Percentiles rank a stretch among this genome's conserved stretches.
phyloP scores from a whole-genome alignment of 1,140 invertebrate genomes.

The Trichonephila clavipes region DNA sequence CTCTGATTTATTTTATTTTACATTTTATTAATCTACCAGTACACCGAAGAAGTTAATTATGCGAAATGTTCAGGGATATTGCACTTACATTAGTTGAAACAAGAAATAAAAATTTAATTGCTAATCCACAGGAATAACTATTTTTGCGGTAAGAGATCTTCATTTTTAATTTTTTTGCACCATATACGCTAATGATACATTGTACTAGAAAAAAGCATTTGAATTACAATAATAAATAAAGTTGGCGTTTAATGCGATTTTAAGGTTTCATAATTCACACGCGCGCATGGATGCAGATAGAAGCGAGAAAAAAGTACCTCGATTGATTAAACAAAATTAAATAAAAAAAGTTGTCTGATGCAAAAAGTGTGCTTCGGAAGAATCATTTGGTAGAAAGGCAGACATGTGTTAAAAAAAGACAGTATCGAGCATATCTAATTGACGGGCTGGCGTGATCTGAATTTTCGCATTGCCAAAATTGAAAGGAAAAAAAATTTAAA shows the following conservation, averaged over 20 bases:
- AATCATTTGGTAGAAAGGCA: constrained; percentile 9
- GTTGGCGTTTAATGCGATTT: neutral
- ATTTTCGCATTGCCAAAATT: constrained; percentile 54
- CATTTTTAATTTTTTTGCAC: no score
- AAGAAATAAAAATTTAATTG: no score
- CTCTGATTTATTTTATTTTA: no score
- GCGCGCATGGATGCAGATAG: neutral
- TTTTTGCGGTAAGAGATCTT: no score
- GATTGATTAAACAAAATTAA: constrained; percentile 36
- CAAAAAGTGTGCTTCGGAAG: constrained; percentile 7
- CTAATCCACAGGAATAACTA: no score
- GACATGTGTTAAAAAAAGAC: constrained; percentile 35
- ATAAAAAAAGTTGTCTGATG: neutral
- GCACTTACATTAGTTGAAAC: no score
- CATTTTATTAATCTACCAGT: no score
- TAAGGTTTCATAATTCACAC: constrained; percentile 9
- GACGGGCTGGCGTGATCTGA: constrained; percentile 45
- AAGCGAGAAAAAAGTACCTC: neutral
- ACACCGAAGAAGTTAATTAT: no score
- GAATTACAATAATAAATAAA: neutral
- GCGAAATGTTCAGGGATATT: no score
- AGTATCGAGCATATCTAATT: constrained; percentile 59
- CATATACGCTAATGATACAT: neutral
- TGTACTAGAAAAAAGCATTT: neutral
- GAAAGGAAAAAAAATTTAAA: constrained; percentile 34